Base-by-base conservation (phyloP, 2,797 vertebrate genomes). In the Hirundo rustica region DNA sequence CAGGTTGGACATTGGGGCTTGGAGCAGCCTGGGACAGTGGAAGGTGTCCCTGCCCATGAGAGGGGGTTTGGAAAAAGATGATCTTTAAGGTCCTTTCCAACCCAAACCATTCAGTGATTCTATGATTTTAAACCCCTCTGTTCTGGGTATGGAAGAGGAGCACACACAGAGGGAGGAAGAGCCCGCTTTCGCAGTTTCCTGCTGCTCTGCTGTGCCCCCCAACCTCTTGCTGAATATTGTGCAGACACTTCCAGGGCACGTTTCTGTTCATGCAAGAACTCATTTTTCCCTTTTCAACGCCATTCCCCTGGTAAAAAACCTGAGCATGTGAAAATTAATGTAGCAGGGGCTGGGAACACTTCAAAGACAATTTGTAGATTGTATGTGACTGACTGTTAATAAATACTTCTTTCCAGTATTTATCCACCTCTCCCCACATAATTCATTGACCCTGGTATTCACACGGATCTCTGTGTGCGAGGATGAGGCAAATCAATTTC, bases 401-500 rank as follows among this genome's bases (percentile, higher is more conserved):
- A 96, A 87, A 94, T 85, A 82, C 61, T 91, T 79, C 86, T 92
- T 76, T 77, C 29, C 77, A 91, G 77, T 87, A 91, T 92, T 94
- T 81, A 94, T 73, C 91, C 75, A 92, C 26, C 88, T 83, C 86
- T 92, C 47, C 88, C 81, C 68, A 67, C 79, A 45, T 89, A 94
- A 93, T 96, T 93, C 81, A 87, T 89, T 87, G 91, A 82, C 65
- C 91, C 61, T 61, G 84, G 64, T 85, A 30, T 79, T 93, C 93
- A 64, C 86, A 64, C 2, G 74, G 53, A 77, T 92, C 84, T 82
- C 86, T 0, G 1, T 13, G 50, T 42, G 71, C 1, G 2, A 73
- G 82, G 88, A 92, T 34, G 68, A 89, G 84, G 91, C 84, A 79
- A 94, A 95, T 95, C 92, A 74, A 80, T 96, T 97, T 91, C 88